These are phyloP conservation scores for Rhea americana DNA, from an alignment of 2,113 vertebrate species.

Conservation along the genomic window DNA sequence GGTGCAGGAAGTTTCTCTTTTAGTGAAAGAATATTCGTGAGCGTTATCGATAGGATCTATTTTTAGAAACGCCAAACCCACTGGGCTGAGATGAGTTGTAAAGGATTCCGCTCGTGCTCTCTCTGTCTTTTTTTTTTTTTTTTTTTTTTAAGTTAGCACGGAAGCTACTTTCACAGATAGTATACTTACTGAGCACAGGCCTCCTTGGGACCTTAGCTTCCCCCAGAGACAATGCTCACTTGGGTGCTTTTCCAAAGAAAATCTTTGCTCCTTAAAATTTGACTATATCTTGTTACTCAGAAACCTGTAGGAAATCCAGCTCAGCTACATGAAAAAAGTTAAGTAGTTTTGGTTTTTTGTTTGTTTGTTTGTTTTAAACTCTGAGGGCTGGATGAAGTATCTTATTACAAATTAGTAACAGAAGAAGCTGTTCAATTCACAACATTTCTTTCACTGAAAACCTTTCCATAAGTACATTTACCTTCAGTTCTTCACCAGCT, in stretches of 20 bases:
- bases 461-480: not conserved
- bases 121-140: not conserved
- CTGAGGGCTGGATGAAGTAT: slow-evolving; percentile 3
- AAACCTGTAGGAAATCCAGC: slow-evolving; percentile 41
- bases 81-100: not conserved
- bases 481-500: slow-evolving; percentile 42
- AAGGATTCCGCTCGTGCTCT: not conserved
- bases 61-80: slow-evolving; percentile 27
- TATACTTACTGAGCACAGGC: not conserved
- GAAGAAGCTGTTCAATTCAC: not conserved
- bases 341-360: not conserved
- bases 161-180: not conserved
- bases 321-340: slow-evolving; percentile 12
- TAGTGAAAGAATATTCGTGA: slow-evolving; percentile 44
- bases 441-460: slow-evolving; percentile 32
- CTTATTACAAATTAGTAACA: slow-evolving; percentile 50
- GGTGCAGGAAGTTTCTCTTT: slow-evolving; percentile 53
- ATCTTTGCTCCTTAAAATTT: slow-evolving; percentile 10
- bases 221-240: not conserved
- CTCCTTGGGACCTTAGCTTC: not conserved
- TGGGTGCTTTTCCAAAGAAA: not conserved
- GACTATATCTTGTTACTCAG: not conserved
- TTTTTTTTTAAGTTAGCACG: not conserved
- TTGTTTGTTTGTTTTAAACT: not conserved
- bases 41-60: slow-evolving; percentile 1